Base-by-base conservation (phyloP, 2,888 invertebrate genomes). In the Ferdinandea cuprea region DNA sequence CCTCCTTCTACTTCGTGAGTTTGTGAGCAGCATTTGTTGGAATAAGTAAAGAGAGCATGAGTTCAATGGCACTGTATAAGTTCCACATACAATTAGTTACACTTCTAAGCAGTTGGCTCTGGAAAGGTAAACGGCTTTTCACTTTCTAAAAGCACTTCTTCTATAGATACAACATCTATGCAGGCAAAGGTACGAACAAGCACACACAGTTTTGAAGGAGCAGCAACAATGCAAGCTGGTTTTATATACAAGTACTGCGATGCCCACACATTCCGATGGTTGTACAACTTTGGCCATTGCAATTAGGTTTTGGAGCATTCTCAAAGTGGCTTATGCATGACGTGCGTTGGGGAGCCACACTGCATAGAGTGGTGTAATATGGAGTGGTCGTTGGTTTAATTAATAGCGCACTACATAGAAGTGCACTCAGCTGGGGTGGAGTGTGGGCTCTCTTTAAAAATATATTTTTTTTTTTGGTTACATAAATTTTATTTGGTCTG, bases 51-150 rank as follows among this genome's bases (percentile, higher is more conserved):
- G 25, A 25, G 25, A 25, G 25, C 35, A 35, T 28, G 40, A 65
- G 73, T 74, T 74, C 73, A 74, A 48, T 74, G 73, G 56, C 73
- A 65, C 32, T 54, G 61, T 48, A 58, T 19, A 28, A 48, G 44
- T 32, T 42, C 58, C 74, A 42, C 50, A 42, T 59, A 37, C 66
- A 74, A 73, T 73, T 74, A 74, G 74, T 74, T 74, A 66, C 74
- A 66, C 66, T 66, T 66, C 66, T 66, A 42, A 66, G 56, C 56
- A 40, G 56, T 59, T 58, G 44, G 32, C 58, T 58, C 25, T 13
- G 73, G 56, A 66, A 66, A 74, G 66, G 74, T 42, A 74, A 66
- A 74, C 58, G 66, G 21, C 74, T 74, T 74, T 74, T 74, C 74
- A 74, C 74, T 74, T 74, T 74, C 74, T 74, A 74, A 66, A 58